Evolutionary conservation across 2,888 invertebrate species (phyloP).

Genomic region (Timema podura): DNA sequence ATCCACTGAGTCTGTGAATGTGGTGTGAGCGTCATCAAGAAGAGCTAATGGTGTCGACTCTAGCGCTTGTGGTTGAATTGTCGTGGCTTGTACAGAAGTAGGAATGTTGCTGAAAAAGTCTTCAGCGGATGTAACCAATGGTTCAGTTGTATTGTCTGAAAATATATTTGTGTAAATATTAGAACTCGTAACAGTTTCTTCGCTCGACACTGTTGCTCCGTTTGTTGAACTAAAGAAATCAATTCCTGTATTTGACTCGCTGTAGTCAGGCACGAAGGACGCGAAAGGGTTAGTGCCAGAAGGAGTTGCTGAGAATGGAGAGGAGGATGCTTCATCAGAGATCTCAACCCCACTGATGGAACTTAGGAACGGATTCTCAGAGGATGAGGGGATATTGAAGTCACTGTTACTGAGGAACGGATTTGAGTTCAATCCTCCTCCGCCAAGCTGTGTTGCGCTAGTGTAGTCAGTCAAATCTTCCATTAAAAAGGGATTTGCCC

Average conservation of each 20-base stretch:
- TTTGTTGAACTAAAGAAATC: constrained; percentile 1
- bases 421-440: constrained; percentile 54
- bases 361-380: constrained; percentile 68
- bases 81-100: not conserved
- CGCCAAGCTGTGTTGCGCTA: constrained; percentile 24
- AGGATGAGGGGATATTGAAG: constrained; percentile 41
- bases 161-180: constrained; percentile 6
- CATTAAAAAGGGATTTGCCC: constrained; percentile 77
- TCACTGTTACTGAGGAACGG: constrained; percentile 59
- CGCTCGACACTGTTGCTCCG: not conserved
- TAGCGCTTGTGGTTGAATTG: not conserved
- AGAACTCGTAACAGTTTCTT: not conserved
- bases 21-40: constrained; percentile 15
- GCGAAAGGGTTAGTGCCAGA: constrained; percentile 45
- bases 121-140: constrained; percentile 27
- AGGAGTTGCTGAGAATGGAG: constrained; percentile 5
- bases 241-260: not conserved
- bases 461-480: constrained; percentile 58
- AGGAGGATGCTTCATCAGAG: constrained; percentile 4
- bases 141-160: not conserved
- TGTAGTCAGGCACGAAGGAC: constrained; percentile 19
- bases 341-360: constrained; percentile 17
- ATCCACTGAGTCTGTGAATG: not conserved
- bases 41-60: constrained; percentile 1
- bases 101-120: constrained; percentile 7